Evolutionary conservation across 2,888 invertebrate genomes (phyloP).

Genomic region (Amphipyra tragopoginis): DNA sequence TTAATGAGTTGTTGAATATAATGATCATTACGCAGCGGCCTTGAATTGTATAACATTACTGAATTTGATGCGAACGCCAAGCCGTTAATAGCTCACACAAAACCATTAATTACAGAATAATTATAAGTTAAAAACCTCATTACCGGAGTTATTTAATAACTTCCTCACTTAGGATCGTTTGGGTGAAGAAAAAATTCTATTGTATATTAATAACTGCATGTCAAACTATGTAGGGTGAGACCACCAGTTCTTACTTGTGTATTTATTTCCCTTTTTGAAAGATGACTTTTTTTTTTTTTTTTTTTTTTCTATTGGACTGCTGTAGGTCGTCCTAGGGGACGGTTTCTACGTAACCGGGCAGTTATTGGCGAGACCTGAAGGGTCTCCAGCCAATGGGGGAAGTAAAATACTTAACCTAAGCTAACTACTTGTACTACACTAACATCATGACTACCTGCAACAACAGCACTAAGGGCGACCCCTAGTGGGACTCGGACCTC

Average conservation of each 20-base stretch:
- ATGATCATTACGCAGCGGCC: constrained; percentile 37
- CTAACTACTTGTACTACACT: no score
- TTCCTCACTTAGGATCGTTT: constrained; percentile 48
- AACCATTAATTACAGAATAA: constrained; percentile 56
- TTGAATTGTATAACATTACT: constrained; percentile 45
- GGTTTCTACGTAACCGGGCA: no score
- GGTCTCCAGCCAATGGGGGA: no score
- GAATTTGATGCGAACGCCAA: constrained; percentile 39
- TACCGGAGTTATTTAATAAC: constrained; percentile 39
- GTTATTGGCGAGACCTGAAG: no score
- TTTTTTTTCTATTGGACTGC: no score
- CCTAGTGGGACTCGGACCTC: no score
- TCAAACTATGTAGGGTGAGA: constrained; percentile 35
- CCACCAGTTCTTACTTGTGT: constrained; percentile 1
- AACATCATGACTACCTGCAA: no score
- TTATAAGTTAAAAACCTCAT: constrained; percentile 51
- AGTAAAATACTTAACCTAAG: no score
- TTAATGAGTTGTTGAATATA: constrained; percentile 37
- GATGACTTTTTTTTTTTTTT: no score
- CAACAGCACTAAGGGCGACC: no score
- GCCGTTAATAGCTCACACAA: constrained; percentile 16
- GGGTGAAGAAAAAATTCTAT: constrained; percentile 20
- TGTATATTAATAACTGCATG: constrained; percentile 34
- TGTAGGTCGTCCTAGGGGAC: no score
- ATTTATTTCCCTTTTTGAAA: constrained; percentile 14